These are phyloP conservation scores for Eonycteris spelaea DNA, from an alignment of 2,113 vertebrate species.

Conservation along the genomic window DNA sequence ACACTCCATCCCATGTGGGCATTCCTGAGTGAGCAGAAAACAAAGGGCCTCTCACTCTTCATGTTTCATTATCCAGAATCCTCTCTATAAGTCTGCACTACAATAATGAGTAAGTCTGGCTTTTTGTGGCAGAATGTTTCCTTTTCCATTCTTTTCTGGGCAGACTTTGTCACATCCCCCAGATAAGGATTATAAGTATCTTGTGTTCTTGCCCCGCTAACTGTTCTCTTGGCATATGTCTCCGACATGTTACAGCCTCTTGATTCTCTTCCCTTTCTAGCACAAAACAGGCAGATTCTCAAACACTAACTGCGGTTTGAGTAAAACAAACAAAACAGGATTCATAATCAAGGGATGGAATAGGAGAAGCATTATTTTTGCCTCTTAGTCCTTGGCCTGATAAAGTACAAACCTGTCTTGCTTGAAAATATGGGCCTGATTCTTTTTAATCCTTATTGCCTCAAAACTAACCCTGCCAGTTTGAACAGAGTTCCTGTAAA, in stretches of 20 bases:
- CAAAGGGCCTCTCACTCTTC: not conserved
- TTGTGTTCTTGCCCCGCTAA: not conserved
- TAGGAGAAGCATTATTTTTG: not conserved
- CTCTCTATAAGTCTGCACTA: not conserved
- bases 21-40: not conserved
- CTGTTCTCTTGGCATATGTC: not conserved
- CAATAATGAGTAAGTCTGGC: not conserved
- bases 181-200: not conserved
- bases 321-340: not conserved
- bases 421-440: not conserved
- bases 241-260: not conserved
- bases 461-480: not conserved
- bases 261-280: not conserved
- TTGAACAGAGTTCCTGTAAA: not conserved
- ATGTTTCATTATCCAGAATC: not conserved
- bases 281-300: not conserved
- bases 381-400: not conserved
- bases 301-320: not conserved
- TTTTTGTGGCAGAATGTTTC: not conserved
- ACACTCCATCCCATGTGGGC: accelerated
- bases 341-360: not conserved
- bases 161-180: not conserved
- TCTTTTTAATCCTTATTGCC: not conserved
- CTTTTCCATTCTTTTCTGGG: not conserved
- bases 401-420: not conserved